These are phyloP conservation scores for Andrena bucephala DNA, from an alignment of 2,888 invertebrate genomes.

Conservation along the genomic window DNA sequence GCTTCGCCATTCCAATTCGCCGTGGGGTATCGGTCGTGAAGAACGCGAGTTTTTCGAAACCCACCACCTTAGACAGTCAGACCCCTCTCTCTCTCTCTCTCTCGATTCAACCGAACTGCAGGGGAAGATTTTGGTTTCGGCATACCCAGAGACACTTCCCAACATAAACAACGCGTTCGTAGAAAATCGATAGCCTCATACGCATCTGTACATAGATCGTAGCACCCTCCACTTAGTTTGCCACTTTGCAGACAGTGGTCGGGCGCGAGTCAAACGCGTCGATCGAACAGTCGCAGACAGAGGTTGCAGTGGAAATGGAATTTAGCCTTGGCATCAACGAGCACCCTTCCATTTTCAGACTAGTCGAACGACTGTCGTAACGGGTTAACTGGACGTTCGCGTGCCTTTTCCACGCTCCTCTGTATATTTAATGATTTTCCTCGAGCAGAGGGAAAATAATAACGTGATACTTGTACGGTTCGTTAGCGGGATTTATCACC, in stretches of 20 bases:
- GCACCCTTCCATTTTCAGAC: conserved; percentile 62
- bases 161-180: too few species aligned
- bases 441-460: conserved; percentile 46
- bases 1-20: conserved; percentile 67
- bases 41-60: conserved; percentile 52
- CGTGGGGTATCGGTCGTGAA: conserved; percentile 65
- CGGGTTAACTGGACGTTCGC: conserved; percentile 13
- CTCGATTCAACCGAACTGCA: not conserved
- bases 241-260: conserved; percentile 2
- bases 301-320: conserved; percentile 58
- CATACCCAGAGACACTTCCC: too few species aligned
- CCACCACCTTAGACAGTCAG: not conserved
- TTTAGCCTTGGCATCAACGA: conserved; percentile 62
- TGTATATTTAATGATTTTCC: conserved; percentile 51
- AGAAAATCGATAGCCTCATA: too few species aligned
- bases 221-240: conserved; percentile 16
- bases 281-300: conserved; percentile 33
- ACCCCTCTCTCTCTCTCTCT: too few species aligned
- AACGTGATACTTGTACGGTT: conserved; percentile 40
- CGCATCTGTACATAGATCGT: not conserved
- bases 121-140: too few species aligned
- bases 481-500: conserved; percentile 57
- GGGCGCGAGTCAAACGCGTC: conserved; percentile 30
- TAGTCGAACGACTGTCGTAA: conserved; percentile 46
- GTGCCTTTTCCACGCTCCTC: conserved; percentile 8